Evolutionary conservation across 1,140 invertebrate genomes (phyloP), one percentile per base, ranked within the genome.

Genomic region (Odontomachus brunneus): DNA sequence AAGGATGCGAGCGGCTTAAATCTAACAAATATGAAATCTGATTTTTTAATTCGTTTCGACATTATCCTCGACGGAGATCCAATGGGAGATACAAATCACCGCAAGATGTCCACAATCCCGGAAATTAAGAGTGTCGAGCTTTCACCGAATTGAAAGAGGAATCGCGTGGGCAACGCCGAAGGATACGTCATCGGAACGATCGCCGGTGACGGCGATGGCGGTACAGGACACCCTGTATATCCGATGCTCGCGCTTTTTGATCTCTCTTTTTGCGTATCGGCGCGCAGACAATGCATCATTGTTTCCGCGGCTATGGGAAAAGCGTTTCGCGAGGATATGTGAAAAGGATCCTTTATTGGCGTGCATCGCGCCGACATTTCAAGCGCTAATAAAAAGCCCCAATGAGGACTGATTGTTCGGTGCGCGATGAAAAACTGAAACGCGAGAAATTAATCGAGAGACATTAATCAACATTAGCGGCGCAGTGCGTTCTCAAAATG

Each of bases 181-280:
- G 38, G 9, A 48, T 44, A 0, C n/a, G n/a, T 66, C 60, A 38
- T 75, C 14, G 29, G 51, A 65, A 65, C 44, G n/a, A n/a, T n/a
- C 29, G 29, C 5, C 29, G 2, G 24, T 76, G 38, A 44, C 5
- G 17, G 1, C 15, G 44, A 24, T 24, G 49, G 38, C 19, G 26
- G 19, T n/a, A n/a, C 15, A 9, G 29, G 48, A 66, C 74, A 76
- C 74, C 62, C 48, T 66, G 19, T 76, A 63, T 76, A 76, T 19
- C 48, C 44, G 53, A 12, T 24, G 48, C 11, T 66, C 26, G 62
- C n/a, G 73, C 74, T 81, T 81, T 81, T 81, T 81, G 76, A 48
- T 81, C 53, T 66, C 29, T 81, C 53, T 72, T 81, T 81, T 81
- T 81, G 19, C 66, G 76, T 81, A 81, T 81, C 66, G 22, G 65